Conservation (phyloP, 2,888 invertebrate species). For the Cryptops parisi region DNA sequence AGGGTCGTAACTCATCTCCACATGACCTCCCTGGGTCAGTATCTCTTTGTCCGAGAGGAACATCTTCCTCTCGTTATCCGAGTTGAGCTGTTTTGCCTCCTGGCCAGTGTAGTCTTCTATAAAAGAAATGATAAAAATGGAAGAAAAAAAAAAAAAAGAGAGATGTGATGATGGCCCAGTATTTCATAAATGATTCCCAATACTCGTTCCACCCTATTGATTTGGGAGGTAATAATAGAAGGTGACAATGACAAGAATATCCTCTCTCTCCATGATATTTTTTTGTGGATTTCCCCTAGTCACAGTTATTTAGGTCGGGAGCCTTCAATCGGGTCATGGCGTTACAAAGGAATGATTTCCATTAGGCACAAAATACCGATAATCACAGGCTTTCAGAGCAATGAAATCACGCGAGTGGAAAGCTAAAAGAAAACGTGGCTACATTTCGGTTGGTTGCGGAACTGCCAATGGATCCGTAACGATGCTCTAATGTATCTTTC, state of each 20-base stretch:
- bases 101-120: constrained; percentile 8
- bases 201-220: not conserved
- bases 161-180: constrained; percentile 2
- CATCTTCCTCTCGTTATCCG: constrained; percentile 12
- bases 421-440: not conserved
- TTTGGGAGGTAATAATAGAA: not conserved
- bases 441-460: not conserved
- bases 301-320: not conserved
- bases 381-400: not conserved
- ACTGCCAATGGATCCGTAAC: not conserved
- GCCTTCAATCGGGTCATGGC: not conserved
- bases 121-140: constrained; percentile 1
- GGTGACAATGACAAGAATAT: not conserved
- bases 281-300: too few relatives aligned
- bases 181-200: not conserved
- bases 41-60: constrained; percentile 11
- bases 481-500: not conserved
- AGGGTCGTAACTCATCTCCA: constrained; percentile 12
- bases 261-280: constrained; percentile 3
- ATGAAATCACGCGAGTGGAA: not conserved
- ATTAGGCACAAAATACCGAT: not conserved
- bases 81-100: constrained; percentile 9
- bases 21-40: constrained; percentile 3
- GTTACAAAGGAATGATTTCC: not conserved
- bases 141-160: constrained; percentile 1